Base-by-base conservation (phyloP, 2,797 vertebrate species). In the Cacajao melanocephalus region DNA sequence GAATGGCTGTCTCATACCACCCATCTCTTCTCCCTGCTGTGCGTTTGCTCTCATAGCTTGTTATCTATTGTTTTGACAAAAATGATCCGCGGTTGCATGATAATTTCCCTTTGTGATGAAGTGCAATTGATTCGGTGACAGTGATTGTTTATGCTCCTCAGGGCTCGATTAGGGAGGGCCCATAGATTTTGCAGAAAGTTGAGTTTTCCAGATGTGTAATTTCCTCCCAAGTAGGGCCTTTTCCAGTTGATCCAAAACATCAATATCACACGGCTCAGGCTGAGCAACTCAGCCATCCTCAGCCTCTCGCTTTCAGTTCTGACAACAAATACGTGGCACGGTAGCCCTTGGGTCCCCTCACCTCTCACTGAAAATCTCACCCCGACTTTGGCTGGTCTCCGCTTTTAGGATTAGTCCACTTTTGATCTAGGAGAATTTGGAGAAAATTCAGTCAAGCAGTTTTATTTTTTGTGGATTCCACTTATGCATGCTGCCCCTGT, bases 261-360 rank as follows among this genome's bases (percentile, higher is more conserved):
- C 30, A 30, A 0, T 17, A 14, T 22, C 12, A 22, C 5, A 9
- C 30, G 7, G 12, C 5, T 1, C 0, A 9, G 72, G 52, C 44
- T 39, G 50, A 64, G 61, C 48, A 22, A 19, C 22, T 0, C 0
- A 26, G 15, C 8, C 41, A 3, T 39, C 19, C 44, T 46, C 11
- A 17, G 28, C 5, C 81, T 76, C 73, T 17, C 2, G 0, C 22
- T 39, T 61, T 28, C 22, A 24, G n/a, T 7, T 79, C 91, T 52
- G 14, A 50, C 19, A 48, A 39, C 36, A 82, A 5, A 7, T 26
- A 7, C 1, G 0, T 33, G 46, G 24, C 28, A 41, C 5, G 8
- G 30, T 46, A 41, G 26, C 15, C 19, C 30, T 78, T 46, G 12
- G 0, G 0, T 5, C 4, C 22, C 22, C 72, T 33, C 2, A 0